Evolutionary conservation across 2,797 vertebrate species (phyloP).

Genomic region (Allenopithecus nigroviridis): DNA sequence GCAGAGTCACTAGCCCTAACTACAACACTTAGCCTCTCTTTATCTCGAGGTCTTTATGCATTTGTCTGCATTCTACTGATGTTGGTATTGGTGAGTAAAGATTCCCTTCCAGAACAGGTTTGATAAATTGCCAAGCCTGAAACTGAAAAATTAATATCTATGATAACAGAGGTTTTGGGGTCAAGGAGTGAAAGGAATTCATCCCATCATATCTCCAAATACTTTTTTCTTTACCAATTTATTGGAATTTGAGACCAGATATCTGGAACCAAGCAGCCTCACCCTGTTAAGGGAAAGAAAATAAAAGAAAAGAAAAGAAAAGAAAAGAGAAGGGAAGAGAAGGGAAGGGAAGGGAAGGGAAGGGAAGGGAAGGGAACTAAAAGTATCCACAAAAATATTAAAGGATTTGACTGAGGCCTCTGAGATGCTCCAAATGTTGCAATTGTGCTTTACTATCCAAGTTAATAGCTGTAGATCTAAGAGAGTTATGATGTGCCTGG

Average conservation of each 20-base stretch:
- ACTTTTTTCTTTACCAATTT: background rate
- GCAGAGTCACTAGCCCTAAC: background rate
- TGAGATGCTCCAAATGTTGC: background rate
- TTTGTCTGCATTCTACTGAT: background rate
- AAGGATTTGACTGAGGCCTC: background rate
- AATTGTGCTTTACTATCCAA: background rate
- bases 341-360: accelerated
- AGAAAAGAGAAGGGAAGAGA: accelerated
- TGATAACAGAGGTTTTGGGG: background rate
- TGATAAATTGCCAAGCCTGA: background rate
- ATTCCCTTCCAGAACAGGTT: background rate
- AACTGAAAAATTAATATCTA: background rate
- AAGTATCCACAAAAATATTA: background rate
- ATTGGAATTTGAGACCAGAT: background rate
- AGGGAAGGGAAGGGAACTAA: accelerated
- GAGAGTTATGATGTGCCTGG: background rate
- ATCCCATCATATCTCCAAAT: background rate
- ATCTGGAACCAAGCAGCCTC: background rate
- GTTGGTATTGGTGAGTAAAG: background rate
- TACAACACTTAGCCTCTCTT: background rate
- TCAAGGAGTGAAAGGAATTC: background rate
- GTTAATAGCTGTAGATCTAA: background rate
- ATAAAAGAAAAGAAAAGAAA: accelerated
- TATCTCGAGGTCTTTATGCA: background rate
- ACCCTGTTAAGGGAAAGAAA: background rate